These are phyloP conservation scores for Prietella phreatophila DNA, from an alignment of 2,113 vertebrate species.

Conservation along the genomic window DNA sequence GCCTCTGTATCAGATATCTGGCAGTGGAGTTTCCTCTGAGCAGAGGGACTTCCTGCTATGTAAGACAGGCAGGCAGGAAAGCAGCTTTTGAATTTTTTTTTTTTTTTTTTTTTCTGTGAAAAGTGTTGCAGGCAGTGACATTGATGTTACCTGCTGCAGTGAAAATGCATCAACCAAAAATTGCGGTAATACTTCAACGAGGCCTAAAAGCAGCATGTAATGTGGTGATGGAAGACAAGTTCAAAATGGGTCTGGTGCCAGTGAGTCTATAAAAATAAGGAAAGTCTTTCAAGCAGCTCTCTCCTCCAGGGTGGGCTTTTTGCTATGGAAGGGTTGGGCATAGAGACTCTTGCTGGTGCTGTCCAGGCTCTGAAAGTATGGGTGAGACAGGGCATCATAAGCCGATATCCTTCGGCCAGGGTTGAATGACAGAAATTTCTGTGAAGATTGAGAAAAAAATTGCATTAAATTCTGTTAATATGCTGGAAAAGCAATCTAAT, in stretches of 20 bases:
- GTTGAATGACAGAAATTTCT: constrained; percentile 96
- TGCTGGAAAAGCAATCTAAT: neutral
- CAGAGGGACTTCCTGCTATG: constrained; percentile 34
- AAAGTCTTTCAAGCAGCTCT: constrained; percentile 77
- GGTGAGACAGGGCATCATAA: constrained; percentile 88
- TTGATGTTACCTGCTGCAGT: constrained; percentile 18
- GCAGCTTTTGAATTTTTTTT: constrained; percentile 46
- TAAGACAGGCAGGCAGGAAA: constrained; percentile 40
- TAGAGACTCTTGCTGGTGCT: constrained; percentile 84
- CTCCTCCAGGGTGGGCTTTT: constrained; percentile 85
- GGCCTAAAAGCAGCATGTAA: constrained; percentile 73
- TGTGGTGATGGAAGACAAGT: constrained; percentile 62
- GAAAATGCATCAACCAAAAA: constrained; percentile 36
- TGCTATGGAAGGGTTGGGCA: constrained; percentile 82
- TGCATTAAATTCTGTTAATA: neutral
- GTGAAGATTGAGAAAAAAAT: constrained; percentile 52
- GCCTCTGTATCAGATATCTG: constrained; percentile 35
- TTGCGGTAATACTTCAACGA: constrained; percentile 38
- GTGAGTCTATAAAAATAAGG: constrained; percentile 2
- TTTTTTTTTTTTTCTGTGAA: constrained; percentile 33
- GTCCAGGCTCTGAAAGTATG: constrained; percentile 92
- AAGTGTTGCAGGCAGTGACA: constrained; percentile 45
- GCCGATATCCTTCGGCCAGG: constrained; percentile 94
- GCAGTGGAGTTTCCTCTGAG: constrained; percentile 47
- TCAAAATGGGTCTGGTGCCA: constrained; percentile 42